These are phyloP conservation scores for Channallabes apus DNA, from an alignment of 2,797 vertebrate species.

Conservation along the genomic window DNA sequence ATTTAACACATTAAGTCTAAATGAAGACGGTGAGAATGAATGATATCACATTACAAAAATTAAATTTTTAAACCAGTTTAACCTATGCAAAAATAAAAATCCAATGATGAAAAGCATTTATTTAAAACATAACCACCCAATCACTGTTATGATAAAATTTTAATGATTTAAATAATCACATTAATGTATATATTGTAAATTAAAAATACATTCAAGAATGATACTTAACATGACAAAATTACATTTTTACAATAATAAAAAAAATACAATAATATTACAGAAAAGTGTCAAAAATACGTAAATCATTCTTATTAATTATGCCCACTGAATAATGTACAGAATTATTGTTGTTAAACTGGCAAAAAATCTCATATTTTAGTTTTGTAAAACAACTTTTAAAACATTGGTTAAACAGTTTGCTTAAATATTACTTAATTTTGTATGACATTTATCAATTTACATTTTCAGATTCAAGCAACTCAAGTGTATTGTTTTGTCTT, in stretches of 20 bases:
- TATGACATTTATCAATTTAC: neutral
- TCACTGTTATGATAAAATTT: neutral
- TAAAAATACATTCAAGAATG: neutral
- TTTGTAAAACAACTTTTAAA: neutral
- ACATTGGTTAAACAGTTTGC: neutral
- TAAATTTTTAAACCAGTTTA: neutral
- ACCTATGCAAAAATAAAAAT: neutral
- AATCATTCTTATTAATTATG: neutral
- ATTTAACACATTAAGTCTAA: conserved; percentile 88
- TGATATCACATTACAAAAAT: neutral
- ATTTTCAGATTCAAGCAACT: neutral
- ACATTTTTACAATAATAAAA: no score
- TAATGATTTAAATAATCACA: neutral
- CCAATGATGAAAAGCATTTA: neutral
- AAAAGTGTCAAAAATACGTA: neutral
- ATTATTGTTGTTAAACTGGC: neutral
- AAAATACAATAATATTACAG: neutral
- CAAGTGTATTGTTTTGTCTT: neutral
- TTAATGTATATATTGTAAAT: neutral
- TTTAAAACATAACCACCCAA: neutral
- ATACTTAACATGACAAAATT: neutral
- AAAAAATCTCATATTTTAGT: neutral
- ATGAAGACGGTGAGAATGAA: conserved; percentile 78
- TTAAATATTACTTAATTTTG: neutral
- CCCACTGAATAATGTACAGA: neutral